phyloP scores from a whole-genome alignment of 2,113 vertebrate species.

The Haemorhous mexicanus region DNA sequence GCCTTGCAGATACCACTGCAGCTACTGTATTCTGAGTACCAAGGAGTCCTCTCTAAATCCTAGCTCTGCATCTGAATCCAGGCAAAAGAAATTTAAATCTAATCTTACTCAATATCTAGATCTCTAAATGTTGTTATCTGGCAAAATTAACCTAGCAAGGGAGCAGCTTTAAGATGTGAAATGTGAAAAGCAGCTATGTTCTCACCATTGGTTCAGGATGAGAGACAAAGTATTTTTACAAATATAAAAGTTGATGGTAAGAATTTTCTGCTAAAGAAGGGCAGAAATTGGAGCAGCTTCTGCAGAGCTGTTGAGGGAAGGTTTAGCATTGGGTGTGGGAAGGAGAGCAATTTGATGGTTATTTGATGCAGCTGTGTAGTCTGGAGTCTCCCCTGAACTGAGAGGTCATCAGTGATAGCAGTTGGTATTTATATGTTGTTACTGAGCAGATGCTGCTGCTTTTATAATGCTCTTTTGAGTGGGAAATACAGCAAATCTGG shows the following conservation, averaged over 20 bases:
- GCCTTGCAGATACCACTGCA: background rate
- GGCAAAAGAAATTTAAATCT: background rate
- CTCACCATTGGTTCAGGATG: background rate
- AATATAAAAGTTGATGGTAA: background rate
- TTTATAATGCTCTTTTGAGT: background rate
- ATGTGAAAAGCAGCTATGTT: background rate
- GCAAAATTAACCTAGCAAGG: background rate
- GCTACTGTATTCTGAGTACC: background rate
- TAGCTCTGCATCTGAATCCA: background rate
- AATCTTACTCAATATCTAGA: background rate
- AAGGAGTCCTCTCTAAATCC: background rate
- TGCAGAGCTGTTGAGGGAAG: background rate
- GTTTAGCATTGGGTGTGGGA: background rate
- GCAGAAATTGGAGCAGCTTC: background rate
- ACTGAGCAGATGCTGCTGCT: background rate
- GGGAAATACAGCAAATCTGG: background rate
- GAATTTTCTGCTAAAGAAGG: background rate
- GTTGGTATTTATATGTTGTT: background rate
- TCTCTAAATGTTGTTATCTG: background rate
- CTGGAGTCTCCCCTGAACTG: background rate
- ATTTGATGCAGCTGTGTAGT: background rate
- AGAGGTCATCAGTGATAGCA: background rate
- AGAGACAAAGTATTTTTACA: background rate
- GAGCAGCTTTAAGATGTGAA: background rate
- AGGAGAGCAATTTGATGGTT: background rate